Evolutionary conservation across 2,888 invertebrate species (phyloP), one percentile per base, ranked within the genome.

Genomic region (Drosophila tripunctata): DNA sequence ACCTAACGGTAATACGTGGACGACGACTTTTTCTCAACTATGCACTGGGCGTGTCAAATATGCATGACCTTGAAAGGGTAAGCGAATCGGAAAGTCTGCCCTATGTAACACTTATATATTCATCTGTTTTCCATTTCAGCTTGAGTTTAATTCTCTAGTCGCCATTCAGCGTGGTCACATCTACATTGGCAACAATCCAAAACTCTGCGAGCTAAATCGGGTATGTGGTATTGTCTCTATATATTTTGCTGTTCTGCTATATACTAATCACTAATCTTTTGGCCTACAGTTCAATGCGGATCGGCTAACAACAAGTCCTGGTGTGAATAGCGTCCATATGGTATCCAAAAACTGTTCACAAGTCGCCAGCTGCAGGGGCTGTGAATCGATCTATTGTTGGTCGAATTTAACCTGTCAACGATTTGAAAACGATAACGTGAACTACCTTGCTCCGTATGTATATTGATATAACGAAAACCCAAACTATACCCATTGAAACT

Each of bases 1-100:
- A 96, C 90, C 92, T 99, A 78, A 93, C 95, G 33, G 94, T 98
- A 47, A 98, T 99, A 75, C 93, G 98, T 40, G 99, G 99, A 0
- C 93, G 94, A 21, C 92, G 93, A 19, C 92, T 98, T 30, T 93
- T 98, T 81, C 91, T 93, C 48, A 95, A 97, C 92, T 98, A 96
- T 91, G 96, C 97, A 0, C 92, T 99, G 43, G 94, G 97, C 67
- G 92, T 97, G 27, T 95, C 94, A 87, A 95, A 95, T 80, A 94
- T 95, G 92, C 91, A 92, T 0, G 91, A 93, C 79, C 90, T 96
- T 3, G 91, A 91, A 82, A 93, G 94, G 93, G 95, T 95, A 90
- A 91, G 48, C 12, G 5, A 22, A 38, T 15, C 5, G 2, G 2
- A 14, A 2, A 12, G 3, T 10, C 15, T 35, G 17, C 7, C 4